These are phyloP conservation scores for Phymastichus coffea DNA, from an alignment of 1,140 invertebrate genomes.

Conservation along the genomic window DNA sequence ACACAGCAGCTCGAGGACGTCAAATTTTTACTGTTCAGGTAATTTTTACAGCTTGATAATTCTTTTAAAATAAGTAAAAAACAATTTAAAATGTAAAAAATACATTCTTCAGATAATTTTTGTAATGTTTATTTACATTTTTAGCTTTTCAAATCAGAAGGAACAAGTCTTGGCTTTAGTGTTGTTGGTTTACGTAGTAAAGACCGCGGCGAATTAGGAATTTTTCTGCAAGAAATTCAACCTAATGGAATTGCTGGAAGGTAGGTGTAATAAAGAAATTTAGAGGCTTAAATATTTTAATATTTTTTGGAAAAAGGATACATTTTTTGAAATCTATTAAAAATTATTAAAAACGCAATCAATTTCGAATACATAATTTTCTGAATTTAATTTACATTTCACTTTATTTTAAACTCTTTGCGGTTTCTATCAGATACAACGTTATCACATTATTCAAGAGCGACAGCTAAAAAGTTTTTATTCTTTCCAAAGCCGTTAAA, in stretches of 20 bases:
- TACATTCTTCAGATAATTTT: not conserved
- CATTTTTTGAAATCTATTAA: not conserved
- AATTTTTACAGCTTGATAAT: constrained; percentile 23
- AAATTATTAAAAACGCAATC: too few species aligned
- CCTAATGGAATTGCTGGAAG: constrained; percentile 70
- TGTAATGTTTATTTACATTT: constrained; percentile 28
- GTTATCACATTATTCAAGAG: too few species aligned
- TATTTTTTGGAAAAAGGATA: constrained; percentile 1
- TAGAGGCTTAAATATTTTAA: not conserved
- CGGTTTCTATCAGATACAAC: too few species aligned
- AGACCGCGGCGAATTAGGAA: constrained; percentile 71
- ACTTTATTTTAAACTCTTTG: too few species aligned
- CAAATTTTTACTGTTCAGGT: constrained; percentile 64
- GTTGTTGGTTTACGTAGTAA: constrained; percentile 73
- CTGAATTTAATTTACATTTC: too few species aligned
- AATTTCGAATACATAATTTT: too few species aligned
- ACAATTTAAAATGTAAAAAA: not conserved
- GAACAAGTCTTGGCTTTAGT: constrained; percentile 74
- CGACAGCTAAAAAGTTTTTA: too few species aligned
- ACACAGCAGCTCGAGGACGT: constrained; percentile 64
- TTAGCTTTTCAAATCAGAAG: constrained; percentile 71
- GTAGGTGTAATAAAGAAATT: constrained; percentile 53
- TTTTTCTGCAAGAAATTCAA: constrained; percentile 79
- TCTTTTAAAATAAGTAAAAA: not conserved
- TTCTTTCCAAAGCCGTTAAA: too few species aligned